Conservation (phyloP, 2,797 vertebrate genomes). For the Pitangus sulphuratus region DNA sequence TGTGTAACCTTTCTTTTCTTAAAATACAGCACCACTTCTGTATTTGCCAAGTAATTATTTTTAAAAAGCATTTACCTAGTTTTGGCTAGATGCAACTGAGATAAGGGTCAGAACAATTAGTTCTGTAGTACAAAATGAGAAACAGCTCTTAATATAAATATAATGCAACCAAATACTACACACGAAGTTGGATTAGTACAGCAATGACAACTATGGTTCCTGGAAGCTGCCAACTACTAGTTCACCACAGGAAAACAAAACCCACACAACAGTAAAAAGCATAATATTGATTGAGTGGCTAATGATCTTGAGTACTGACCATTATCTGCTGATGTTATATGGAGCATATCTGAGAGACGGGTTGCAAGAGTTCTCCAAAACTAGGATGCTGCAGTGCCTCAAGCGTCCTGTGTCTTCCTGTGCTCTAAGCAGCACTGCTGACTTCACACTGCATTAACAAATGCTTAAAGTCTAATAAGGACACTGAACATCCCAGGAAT, state of each 20-base stretch:
- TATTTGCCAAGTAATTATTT: background rate
- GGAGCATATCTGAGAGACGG: background rate
- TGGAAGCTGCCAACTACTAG: background rate
- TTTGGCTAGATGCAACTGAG: background rate
- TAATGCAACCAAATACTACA: background rate
- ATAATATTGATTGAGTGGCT: background rate
- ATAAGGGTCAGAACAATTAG: background rate
- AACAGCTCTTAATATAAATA: background rate
- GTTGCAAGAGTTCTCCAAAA: background rate
- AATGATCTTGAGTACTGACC: background rate
- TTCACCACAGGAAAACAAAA: background rate
- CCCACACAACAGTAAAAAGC: background rate
- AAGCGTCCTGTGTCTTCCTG: background rate
- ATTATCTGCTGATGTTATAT: background rate
- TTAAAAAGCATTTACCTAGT: background rate
- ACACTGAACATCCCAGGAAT: background rate
- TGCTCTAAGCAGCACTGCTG: background rate
- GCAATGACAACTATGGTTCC: background rate
- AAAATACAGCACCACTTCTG: background rate
- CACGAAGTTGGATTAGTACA: background rate
- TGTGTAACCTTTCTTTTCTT: background rate
- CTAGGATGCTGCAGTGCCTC: background rate
- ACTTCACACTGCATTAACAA: background rate
- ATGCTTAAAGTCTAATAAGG: background rate
- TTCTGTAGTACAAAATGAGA: background rate